Evolutionary conservation across 2,113 vertebrate genomes (phyloP).

Genomic region (Ivindomyrus marchei): DNA sequence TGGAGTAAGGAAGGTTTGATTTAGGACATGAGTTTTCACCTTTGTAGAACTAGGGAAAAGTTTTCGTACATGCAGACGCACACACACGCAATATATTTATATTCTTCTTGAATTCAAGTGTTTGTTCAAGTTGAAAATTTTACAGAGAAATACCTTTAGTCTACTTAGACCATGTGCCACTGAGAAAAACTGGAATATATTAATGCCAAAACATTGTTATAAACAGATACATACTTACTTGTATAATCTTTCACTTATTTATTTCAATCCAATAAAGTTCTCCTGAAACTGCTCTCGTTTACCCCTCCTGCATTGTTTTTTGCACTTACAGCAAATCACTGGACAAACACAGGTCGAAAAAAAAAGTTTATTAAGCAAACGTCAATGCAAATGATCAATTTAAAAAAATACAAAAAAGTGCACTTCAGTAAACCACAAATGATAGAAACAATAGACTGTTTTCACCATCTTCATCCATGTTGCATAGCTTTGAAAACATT

Average conservation of each 20-base stretch:
- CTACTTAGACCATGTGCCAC: background rate
- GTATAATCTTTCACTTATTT: constrained; percentile 5
- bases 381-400: constrained; percentile 25
- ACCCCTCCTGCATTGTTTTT: background rate
- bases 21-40: background rate
- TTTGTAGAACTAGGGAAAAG: background rate
- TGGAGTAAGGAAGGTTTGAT: background rate
- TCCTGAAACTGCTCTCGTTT: constrained; percentile 17
- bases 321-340: background rate
- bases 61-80: background rate
- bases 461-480: background rate
- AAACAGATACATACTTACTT: background rate
- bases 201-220: background rate
- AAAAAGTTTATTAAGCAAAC: constrained; percentile 29
- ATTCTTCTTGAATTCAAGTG: constrained; percentile 8
- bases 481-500: constrained; percentile 3
- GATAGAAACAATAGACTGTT: constrained; percentile 14
- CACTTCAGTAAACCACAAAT: constrained; percentile 30
- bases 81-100: background rate
- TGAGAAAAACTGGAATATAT: background rate
- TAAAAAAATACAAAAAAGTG: constrained; percentile 33
- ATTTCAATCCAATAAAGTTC: constrained; percentile 40
- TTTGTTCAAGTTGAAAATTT: background rate
- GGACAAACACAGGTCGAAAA: background rate
- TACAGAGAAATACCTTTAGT: background rate